Evolutionary conservation across 2,113 vertebrate genomes (phyloP), one percentile per base, ranked within the genome.

Genomic region (Actenoides hombroni): DNA sequence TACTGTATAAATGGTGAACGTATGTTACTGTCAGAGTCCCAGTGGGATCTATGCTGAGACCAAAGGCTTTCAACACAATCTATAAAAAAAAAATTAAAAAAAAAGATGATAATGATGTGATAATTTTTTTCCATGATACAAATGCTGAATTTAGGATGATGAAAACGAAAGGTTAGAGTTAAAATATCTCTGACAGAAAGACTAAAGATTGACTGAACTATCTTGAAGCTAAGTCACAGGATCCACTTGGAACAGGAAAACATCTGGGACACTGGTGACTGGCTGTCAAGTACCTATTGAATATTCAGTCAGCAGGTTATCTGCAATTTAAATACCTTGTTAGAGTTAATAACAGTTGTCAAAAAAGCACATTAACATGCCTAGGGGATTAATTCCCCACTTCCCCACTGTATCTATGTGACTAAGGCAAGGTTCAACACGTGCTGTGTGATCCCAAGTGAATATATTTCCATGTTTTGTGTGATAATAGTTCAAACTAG

Each of bases 271-370:
- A 86, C 51, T 74, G 53, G n/a, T 69, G 79, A 83, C 44, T 94
- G 69, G 57, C 60, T 96, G 90, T 92, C 95, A 95, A 96, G 39
- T 59, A 49, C 42, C 82, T 96, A 94, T 95, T 97, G 93, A 95
- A 98, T 98, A 97, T 97, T 98, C 95, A 97, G 54, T 77, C 68
- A 87, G 48, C 49, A 96, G 91, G 81, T 42, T 83, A 97, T 97
- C 93, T 98, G 96, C 96, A 98, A 98, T 97, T 98, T 97, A 98
- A 97, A 98, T 97, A 49, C 54, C 87, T 91, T 97, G 89, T 95
- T 97, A 94, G 33, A 95, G 57, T 96, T 97, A 98, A 97, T 97
- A 97, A 86, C 83, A 74, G 83, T 95, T 97, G 94, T 97, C 95
- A 97, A 97, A 96, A 95, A 96, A 94, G 11, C 44, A 63, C 57